Evolutionary conservation across 2,888 invertebrate genomes (phyloP).

Genomic region (Phragmatobia fuliginosa): DNA sequence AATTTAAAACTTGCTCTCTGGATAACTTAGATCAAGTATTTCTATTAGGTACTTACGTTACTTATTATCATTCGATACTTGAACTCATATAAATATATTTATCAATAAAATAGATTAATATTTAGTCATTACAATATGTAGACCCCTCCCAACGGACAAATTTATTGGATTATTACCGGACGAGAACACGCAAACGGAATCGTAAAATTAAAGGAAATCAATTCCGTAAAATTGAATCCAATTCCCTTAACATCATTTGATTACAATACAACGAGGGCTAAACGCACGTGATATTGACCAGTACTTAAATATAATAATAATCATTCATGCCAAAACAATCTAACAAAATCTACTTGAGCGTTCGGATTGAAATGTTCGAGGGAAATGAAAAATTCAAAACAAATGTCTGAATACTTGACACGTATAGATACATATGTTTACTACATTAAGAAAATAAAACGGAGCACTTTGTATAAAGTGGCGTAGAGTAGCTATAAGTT

Average conservation of each 20-base stretch:
- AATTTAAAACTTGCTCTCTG: background rate
- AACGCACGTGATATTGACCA: slow-evolving; percentile 38
- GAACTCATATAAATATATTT: slow-evolving; percentile 29
- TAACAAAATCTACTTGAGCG: slow-evolving; percentile 20
- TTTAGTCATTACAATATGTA: slow-evolving; percentile 70
- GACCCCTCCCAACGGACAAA: slow-evolving; percentile 80
- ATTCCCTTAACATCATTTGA: slow-evolving; percentile 71
- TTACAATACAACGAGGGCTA: slow-evolving; percentile 57
- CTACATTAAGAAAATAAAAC: slow-evolving; percentile 55
- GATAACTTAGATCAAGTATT: background rate
- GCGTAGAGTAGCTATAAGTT: slow-evolving; percentile 54
- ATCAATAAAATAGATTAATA: slow-evolving; percentile 71
- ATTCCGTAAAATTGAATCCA: slow-evolving; percentile 80
- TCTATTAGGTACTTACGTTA: background rate
- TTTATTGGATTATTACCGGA: slow-evolving; percentile 84
- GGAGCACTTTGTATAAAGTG: slow-evolving; percentile 64
- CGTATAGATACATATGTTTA: slow-evolving; percentile 57
- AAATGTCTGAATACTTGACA: slow-evolving; percentile 58
- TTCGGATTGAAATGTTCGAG: slow-evolving; percentile 37
- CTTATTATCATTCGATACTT: background rate
- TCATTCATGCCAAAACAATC: slow-evolving; percentile 20
- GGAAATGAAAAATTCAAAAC: slow-evolving; percentile 65
- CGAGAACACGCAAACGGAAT: slow-evolving; percentile 85
- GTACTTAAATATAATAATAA: slow-evolving; percentile 23
- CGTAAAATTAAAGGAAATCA: slow-evolving; percentile 84